phyloP scores from a whole-genome alignment of 2,113 vertebrate species.

The Thryonomys swinderianus region DNA sequence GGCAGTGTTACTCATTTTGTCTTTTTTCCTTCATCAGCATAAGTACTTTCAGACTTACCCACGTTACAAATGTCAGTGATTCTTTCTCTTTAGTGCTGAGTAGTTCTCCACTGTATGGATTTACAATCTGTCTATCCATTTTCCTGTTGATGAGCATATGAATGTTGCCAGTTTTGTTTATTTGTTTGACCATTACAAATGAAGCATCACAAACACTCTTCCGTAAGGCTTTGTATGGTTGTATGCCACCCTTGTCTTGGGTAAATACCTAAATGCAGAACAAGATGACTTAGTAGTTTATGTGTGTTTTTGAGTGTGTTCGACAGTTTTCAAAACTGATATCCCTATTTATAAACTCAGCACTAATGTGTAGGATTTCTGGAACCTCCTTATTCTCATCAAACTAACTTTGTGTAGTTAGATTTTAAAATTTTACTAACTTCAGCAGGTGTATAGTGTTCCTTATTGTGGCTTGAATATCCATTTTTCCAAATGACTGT shows the following conservation, averaged over 20 bases:
- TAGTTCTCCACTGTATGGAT: neutral
- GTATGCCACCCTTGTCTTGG: neutral
- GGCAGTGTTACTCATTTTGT: neutral
- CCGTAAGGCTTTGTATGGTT: neutral
- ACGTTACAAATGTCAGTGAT: neutral
- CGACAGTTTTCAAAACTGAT: neutral
- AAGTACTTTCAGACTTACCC: neutral
- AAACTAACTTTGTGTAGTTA: neutral
- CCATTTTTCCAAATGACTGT: neutral
- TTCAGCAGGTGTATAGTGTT: neutral
- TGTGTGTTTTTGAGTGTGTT: neutral
- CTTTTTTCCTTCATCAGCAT: neutral
- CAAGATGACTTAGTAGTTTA: neutral
- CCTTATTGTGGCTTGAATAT: neutral
- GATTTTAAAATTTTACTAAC: neutral
- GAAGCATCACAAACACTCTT: neutral
- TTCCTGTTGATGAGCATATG: neutral
- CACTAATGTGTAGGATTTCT: neutral
- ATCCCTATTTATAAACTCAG: neutral
- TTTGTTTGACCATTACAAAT: neutral
- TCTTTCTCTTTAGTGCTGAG: neutral
- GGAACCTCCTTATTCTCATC: neutral
- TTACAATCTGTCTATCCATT: neutral
- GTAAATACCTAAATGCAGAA: neutral
- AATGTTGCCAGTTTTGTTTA: neutral